phyloP scores from a whole-genome alignment of 2,797 vertebrate species.

The Neosilurus mollespiculum region DNA sequence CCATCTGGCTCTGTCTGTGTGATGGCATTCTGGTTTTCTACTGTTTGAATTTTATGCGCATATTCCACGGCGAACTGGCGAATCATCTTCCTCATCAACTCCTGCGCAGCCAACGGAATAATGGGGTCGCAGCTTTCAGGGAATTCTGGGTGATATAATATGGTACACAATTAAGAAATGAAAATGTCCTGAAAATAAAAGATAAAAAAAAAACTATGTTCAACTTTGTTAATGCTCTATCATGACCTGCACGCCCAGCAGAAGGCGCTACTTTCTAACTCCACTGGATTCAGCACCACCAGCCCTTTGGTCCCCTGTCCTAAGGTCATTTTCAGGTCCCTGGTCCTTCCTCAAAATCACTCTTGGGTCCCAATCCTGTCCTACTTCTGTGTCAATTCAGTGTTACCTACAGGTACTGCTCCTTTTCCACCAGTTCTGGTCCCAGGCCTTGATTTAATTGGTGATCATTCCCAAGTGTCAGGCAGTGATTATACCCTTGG shows the following conservation, averaged over 20 bases:
- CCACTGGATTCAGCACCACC: background rate
- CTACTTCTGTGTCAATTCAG: background rate
- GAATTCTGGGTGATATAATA: conserved; percentile 77
- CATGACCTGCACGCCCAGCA: background rate
- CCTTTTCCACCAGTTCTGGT: background rate
- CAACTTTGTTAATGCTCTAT: background rate
- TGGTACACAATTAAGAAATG: background rate
- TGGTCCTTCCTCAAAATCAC: too few relatives aligned
- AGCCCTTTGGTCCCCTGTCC: background rate
- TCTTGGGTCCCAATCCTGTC: background rate
- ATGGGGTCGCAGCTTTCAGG: conserved; percentile 90
- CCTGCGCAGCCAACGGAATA: conserved; percentile 96
- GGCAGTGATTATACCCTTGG: background rate
- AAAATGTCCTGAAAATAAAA: background rate
- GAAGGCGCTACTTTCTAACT: background rate
- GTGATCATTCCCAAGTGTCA: background rate
- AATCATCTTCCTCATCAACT: conserved; percentile 99
- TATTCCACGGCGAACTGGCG: conserved; percentile 98
- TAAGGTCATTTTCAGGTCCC: background rate
- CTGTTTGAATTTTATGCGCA: conserved; percentile 92
- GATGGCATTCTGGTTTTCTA: conserved; percentile 64
- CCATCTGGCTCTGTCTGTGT: conserved; percentile 79
- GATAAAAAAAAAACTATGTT: too few relatives aligned
- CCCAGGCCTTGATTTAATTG: background rate
- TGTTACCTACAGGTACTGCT: background rate